phyloP scores from a whole-genome alignment of 2,888 invertebrate species.

The Calameuta filiformis region DNA sequence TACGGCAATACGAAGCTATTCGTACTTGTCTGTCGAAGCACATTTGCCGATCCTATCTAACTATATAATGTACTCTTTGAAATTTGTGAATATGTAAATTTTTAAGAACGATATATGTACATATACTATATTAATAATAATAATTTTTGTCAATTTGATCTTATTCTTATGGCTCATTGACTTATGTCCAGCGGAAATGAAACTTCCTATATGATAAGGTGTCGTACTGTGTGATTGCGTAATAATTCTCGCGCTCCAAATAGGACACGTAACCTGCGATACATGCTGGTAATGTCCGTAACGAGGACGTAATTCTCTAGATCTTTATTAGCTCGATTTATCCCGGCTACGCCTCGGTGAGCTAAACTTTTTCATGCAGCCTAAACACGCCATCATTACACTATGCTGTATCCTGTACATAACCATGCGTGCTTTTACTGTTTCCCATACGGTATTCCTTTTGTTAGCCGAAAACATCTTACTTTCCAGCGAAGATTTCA shows the following conservation, averaged over 20 bases:
- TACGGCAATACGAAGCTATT: neutral
- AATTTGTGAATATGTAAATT: neutral
- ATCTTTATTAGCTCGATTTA: slow-evolving; percentile 50
- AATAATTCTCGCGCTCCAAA: neutral
- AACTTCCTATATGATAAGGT: neutral
- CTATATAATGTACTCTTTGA: neutral
- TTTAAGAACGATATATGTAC: neutral
- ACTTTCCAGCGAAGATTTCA: no score
- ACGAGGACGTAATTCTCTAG: slow-evolving; percentile 38
- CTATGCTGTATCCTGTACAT: neutral
- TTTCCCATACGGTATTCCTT: no score
- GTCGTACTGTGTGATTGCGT: neutral
- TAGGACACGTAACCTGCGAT: slow-evolving; percentile 14
- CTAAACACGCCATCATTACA: neutral
- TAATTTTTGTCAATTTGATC: neutral
- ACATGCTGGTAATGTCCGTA: slow-evolving; percentile 27
- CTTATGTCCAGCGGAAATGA: neutral
- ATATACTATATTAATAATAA: no score
- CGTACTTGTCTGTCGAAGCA: neutral
- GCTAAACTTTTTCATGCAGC: slow-evolving; percentile 38
- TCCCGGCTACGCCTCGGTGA: slow-evolving; percentile 35
- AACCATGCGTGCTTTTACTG: no score
- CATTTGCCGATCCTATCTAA: neutral
- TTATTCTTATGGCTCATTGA: neutral
- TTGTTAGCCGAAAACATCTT: no score